Conservation (phyloP, 2,888 invertebrate species). For the Phengaris alcon region DNA sequence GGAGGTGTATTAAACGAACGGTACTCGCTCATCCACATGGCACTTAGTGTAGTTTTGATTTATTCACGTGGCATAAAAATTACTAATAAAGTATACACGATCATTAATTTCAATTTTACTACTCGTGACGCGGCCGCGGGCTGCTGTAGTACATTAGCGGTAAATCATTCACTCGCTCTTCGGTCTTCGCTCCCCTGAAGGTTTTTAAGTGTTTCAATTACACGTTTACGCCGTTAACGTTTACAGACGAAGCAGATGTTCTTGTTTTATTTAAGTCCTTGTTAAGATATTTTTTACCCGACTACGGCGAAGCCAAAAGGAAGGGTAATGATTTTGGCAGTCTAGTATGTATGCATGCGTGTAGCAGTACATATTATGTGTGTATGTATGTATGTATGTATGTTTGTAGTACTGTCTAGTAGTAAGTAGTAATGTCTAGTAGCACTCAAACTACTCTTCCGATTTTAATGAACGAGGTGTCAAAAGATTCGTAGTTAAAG, state of each 20-base stretch:
- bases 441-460: too few relatives aligned
- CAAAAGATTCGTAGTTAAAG: too few relatives aligned
- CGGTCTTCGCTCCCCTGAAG: constrained; percentile 33
- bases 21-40: constrained; percentile 48
- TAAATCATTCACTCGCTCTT: constrained; percentile 55
- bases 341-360: background rate
- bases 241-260: background rate
- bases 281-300: background rate
- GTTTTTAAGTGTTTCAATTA: constrained; percentile 40
- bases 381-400: too few relatives aligned
- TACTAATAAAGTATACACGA: constrained; percentile 72
- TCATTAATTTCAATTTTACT: constrained; percentile 74
- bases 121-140: constrained; percentile 48
- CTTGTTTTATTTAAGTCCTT: background rate
- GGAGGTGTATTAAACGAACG: constrained; percentile 69
- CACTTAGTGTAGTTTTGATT: constrained; percentile 56
- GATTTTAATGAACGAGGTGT: too few relatives aligned
- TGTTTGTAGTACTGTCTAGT: too few relatives aligned
- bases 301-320: too few relatives aligned
- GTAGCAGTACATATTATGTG: too few relatives aligned
- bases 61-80: constrained; percentile 52
- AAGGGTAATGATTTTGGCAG: background rate
- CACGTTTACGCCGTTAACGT: constrained; percentile 21
- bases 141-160: constrained; percentile 39
- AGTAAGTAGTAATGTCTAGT: too few relatives aligned